Percentiles rank a stretch among this genome's conserved stretches.
Evolutionary conservation across 2,888 invertebrate genomes (phyloP).

Genomic region (Drosophila koepferae): DNA sequence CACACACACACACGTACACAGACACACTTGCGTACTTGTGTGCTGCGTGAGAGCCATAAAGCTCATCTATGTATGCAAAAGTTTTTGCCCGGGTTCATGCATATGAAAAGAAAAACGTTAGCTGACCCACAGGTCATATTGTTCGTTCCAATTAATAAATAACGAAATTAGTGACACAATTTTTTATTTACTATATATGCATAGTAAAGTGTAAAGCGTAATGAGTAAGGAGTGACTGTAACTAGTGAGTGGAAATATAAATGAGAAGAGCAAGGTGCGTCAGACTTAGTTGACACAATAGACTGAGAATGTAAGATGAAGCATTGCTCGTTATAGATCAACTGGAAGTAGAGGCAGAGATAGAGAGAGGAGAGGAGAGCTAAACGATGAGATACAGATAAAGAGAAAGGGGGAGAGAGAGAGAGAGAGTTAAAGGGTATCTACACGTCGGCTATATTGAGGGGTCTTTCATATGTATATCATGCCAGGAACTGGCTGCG

Average conservation of each 20-base stretch:
- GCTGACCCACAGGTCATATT: neutral
- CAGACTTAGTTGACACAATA: no score
- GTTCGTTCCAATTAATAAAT: neutral
- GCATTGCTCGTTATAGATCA: neutral
- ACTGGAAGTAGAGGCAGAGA: neutral
- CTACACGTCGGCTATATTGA: neutral
- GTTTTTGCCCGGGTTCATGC: conserved; percentile 2
- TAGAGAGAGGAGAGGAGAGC: neutral
- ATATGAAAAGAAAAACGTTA: conserved; percentile 7
- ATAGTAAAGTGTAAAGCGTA: neutral
- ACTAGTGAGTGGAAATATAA: neutral
- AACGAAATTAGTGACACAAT: neutral
- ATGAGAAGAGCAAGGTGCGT: neutral
- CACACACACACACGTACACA: neutral
- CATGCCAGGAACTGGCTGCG: conserved; percentile 2
- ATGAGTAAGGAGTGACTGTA: neutral
- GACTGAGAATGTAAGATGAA: neutral
- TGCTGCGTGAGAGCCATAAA: conserved; percentile 10
- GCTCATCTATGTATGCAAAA: conserved; percentile 10
- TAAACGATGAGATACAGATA: neutral
- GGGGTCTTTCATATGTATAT: neutral
- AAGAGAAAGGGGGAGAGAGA: neutral
- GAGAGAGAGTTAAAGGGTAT: neutral
- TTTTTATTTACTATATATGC: neutral
- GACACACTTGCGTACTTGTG: neutral